Evolutionary conservation across 2,113 vertebrate genomes (phyloP).

Genomic region (Grantiella picta): DNA sequence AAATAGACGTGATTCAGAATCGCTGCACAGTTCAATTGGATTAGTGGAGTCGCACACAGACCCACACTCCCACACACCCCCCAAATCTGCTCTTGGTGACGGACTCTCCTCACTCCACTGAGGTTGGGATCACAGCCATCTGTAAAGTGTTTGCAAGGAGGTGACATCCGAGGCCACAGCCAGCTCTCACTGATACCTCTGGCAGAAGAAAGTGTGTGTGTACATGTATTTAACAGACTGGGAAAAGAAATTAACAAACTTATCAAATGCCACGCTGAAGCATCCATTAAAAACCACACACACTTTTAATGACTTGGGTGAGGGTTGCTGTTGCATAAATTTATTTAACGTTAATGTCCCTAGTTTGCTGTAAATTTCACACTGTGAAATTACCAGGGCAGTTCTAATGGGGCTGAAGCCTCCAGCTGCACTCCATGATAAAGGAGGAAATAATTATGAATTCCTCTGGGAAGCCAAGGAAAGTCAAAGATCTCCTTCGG

Average conservation of each 20-base stretch:
- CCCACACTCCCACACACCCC: neutral
- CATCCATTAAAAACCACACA: slow-evolving; percentile 45
- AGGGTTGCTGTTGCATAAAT: slow-evolving; percentile 64
- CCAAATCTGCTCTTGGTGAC: neutral
- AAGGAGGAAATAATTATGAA: slow-evolving; percentile 63
- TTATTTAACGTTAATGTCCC: slow-evolving; percentile 64
- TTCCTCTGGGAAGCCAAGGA: slow-evolving; percentile 58
- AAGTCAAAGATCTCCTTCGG: slow-evolving; percentile 58
- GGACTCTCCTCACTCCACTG: neutral
- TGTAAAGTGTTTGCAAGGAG: neutral
- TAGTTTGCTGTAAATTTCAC: slow-evolving; percentile 63
- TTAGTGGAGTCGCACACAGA: neutral
- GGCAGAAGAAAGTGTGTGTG: neutral
- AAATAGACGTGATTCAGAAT: slow-evolving; percentile 54
- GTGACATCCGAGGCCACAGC: neutral
- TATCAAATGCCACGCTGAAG: slow-evolving; percentile 43
- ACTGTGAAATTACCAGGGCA: slow-evolving; percentile 66
- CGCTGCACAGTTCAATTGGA: slow-evolving; percentile 48
- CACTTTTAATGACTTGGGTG: slow-evolving; percentile 60
- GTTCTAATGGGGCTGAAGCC: slow-evolving; percentile 60
- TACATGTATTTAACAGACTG: neutral
- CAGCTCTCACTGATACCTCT: neutral
- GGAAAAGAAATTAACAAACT: slow-evolving; percentile 49
- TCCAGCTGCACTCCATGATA: slow-evolving; percentile 67
- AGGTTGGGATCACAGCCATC: neutral